Evolutionary conservation across 2,113 vertebrate genomes (phyloP).

Genomic region (Cyanoderma ruficeps): DNA sequence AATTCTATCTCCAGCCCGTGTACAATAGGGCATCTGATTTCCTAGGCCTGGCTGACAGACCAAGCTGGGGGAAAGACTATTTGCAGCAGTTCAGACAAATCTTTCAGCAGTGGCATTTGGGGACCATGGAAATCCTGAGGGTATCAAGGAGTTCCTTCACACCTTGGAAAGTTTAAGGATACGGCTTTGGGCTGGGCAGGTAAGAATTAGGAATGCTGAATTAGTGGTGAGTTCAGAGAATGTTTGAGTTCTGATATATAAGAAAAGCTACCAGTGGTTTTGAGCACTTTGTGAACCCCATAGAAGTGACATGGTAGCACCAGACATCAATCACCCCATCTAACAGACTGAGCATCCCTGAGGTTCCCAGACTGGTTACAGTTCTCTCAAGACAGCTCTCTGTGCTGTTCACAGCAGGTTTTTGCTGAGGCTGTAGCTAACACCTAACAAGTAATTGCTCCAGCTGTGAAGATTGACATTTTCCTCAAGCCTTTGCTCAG

Average conservation of each 20-base stretch:
- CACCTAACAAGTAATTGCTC: neutral
- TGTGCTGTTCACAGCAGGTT: neutral
- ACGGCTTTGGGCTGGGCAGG: neutral
- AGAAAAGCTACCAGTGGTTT: neutral
- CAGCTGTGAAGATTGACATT: neutral
- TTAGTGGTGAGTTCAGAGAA: accelerated
- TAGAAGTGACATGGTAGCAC: neutral
- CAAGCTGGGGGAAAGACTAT: neutral
- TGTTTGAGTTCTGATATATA: neutral
- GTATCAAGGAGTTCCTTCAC: neutral
- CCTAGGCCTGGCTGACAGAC: neutral
- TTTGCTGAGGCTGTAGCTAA: neutral
- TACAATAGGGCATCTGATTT: neutral
- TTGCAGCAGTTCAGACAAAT: neutral
- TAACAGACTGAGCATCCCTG: neutral
- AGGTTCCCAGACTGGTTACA: neutral
- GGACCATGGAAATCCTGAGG: neutral
- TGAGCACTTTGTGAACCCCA: neutral
- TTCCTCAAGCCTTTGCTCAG: neutral
- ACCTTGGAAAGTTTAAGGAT: neutral
- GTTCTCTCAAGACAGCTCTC: neutral
- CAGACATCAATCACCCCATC: neutral
- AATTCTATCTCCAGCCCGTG: neutral
- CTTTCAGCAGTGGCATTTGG: neutral
- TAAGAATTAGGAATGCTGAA: neutral